Evolutionary conservation across 2,888 invertebrate genomes (phyloP).

Genomic region (Lymantria dispar): DNA sequence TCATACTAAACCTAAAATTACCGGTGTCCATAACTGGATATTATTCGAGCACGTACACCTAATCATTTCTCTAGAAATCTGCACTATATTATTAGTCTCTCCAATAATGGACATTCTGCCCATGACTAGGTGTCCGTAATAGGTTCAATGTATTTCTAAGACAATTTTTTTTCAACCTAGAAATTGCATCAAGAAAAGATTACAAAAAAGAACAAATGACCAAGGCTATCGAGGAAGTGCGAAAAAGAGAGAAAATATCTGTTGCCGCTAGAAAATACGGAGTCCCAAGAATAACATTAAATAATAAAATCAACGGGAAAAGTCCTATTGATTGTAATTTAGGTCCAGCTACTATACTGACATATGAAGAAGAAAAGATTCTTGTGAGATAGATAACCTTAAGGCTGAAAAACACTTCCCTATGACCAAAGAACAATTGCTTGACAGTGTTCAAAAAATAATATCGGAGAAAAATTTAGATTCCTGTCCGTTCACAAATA

Average conservation of each 20-base stretch:
- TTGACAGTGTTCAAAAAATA: slow-evolving; percentile 30
- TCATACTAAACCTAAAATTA: too few relatives aligned
- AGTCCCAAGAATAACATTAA: slow-evolving; percentile 20
- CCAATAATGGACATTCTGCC: too few relatives aligned
- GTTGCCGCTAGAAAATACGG: slow-evolving; percentile 13
- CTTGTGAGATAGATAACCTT: slow-evolving; percentile 20
- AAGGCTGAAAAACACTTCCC: slow-evolving; percentile 14
- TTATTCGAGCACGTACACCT: too few relatives aligned
- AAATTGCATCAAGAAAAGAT: slow-evolving; percentile 6
- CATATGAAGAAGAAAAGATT: slow-evolving; percentile 11
- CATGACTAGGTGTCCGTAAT: slow-evolving; percentile 1
- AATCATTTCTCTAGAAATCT: too few relatives aligned
- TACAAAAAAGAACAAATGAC: slow-evolving; percentile 17
- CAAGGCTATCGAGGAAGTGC: slow-evolving; percentile 19
- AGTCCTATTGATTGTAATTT: slow-evolving; percentile 17
- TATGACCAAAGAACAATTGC: slow-evolving; percentile 22
- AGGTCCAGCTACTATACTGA: slow-evolving; percentile 6
- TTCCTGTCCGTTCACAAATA: slow-evolving; percentile 19
- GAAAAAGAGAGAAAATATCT: slow-evolving; percentile 8
- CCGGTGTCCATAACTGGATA: too few relatives aligned
- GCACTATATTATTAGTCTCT: too few relatives aligned
- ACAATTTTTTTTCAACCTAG: too few relatives aligned
- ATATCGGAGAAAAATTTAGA: slow-evolving; percentile 15
- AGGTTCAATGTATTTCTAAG: neutral
- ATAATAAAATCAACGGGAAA: slow-evolving; percentile 17